phyloP scores from a whole-genome alignment of 37 sponge, comb jelly and placozoan genomes.

The Spongilla lacustris region DNA sequence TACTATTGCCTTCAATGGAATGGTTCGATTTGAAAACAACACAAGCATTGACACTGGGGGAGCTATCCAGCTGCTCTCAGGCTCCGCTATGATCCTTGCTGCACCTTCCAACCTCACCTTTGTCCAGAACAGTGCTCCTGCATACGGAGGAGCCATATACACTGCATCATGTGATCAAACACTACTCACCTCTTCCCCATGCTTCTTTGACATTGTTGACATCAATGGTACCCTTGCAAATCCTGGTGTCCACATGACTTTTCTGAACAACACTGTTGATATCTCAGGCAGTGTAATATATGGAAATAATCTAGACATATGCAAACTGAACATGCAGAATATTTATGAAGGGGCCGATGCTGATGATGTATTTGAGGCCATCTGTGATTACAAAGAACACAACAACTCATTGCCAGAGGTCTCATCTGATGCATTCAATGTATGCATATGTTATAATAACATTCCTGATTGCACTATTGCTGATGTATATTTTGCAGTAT shows the following conservation, averaged over 20 bases:
- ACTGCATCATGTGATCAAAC: background rate
- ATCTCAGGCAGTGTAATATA: background rate
- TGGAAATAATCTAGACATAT: background rate
- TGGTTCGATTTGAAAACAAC: background rate
- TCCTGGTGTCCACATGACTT: background rate
- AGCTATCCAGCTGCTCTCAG: background rate
- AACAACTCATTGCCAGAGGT: background rate
- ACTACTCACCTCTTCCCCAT: background rate
- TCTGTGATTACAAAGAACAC: background rate
- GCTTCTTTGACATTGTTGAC: background rate
- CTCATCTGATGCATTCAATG: conserved; percentile 23
- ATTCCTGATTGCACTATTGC: background rate
- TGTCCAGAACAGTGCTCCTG: background rate
- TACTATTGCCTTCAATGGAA: background rate
- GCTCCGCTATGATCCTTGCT: background rate
- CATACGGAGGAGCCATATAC: conserved; percentile 1
- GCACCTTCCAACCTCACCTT: background rate
- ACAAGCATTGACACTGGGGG: background rate
- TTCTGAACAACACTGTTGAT: background rate
- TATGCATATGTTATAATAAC: conserved; percentile 16
- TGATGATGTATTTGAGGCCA: background rate
- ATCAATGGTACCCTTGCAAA: background rate
- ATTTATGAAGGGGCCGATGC: background rate
- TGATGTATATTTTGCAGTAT: background rate
- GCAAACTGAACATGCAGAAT: background rate